These are phyloP conservation scores for Coreius guichenoti DNA, from an alignment of 2,797 vertebrate genomes.

Conservation along the genomic window DNA sequence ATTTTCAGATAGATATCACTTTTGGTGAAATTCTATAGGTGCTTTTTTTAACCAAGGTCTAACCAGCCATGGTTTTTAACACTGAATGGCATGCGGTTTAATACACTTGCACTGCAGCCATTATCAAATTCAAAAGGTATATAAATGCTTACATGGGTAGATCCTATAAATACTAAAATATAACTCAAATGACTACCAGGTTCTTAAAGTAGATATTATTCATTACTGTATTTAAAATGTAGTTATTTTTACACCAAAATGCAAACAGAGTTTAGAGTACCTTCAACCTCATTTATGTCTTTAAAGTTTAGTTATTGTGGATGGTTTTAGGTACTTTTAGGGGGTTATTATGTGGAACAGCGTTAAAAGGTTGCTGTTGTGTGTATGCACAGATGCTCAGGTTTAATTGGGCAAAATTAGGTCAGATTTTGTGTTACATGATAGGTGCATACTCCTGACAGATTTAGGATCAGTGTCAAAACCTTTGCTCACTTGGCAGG, in stretches of 20 bases:
- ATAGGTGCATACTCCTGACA: conserved; percentile 25
- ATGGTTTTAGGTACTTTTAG: not conserved
- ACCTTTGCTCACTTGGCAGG: conserved; percentile 50
- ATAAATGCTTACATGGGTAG: not conserved
- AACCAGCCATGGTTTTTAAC: conserved; percentile 13
- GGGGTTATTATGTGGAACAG: not conserved
- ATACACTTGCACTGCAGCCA: conserved; percentile 7
- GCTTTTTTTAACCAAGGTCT: not conserved
- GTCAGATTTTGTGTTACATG: conserved; percentile 32
- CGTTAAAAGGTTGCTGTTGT: conserved; percentile 31
- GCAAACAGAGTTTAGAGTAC: conserved; percentile 4
- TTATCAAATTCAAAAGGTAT: not conserved
- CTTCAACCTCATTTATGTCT: not conserved
- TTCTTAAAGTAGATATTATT: conserved; percentile 2
- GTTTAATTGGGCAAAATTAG: conserved; percentile 31
- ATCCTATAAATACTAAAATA: conserved; percentile 12
- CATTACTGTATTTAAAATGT: conserved; percentile 19
- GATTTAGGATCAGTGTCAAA: conserved; percentile 1
- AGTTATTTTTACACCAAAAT: conserved; percentile 1
- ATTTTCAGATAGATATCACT: conserved; percentile 9
- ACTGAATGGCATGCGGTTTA: conserved; percentile 29
- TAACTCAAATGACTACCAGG: conserved; percentile 34
- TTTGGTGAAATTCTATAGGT: conserved; percentile 8
- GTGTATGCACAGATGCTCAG: conserved; percentile 39
- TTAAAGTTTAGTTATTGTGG: conserved; percentile 21